Base-by-base conservation (phyloP, 2,888 invertebrate species). In the Zaprionus obscuricornis region DNA sequence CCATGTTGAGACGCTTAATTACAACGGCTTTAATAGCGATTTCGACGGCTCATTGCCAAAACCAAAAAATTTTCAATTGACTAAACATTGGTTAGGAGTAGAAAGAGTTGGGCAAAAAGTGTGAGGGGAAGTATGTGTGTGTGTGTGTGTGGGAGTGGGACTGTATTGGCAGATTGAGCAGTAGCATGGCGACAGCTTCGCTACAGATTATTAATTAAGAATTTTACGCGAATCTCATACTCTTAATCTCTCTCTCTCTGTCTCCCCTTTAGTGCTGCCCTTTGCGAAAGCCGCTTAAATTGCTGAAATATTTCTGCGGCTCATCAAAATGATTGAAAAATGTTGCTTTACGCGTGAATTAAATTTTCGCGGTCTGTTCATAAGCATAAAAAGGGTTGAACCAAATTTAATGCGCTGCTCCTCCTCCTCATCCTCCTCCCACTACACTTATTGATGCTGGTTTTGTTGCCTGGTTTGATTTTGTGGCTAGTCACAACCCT, bases 181-280 rank as follows among this genome's bases (percentile, higher is more conserved):
- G 5, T 7, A 22, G 22, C 22, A 22, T 22, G 26, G 75, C 55
- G 40, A 56, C 68, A 55, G 78, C 70, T 78, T 71, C 69, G 88
- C 83, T 73, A 73, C 87, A 87, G 86, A 88, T 88, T 87, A 87
- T 87, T 87, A 87, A 87, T 88, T 87, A 88, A 81, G 86, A 88
- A 86, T 86, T 78, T 87, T 85, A 79, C 70, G 74, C 86, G 59
- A 60, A 54, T 54, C 39, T 40, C 20, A 42, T 36, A 16, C 13
- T 2, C 17, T 8, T n/a, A 1, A 6, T 4, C 27, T 27, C 27
- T 10, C 7, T 11, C 16, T 8, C 13, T 31, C 18, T 3, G 1
- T 16, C 1, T 29, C 17, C 0, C 7, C 1, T 29, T 43, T 22
- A 3, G 13, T 31, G 13, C n/a, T 31, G 13, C 6, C 31, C 6